Conservation (phyloP, 2,797 vertebrate genomes). For the Pteropus rufus region DNA sequence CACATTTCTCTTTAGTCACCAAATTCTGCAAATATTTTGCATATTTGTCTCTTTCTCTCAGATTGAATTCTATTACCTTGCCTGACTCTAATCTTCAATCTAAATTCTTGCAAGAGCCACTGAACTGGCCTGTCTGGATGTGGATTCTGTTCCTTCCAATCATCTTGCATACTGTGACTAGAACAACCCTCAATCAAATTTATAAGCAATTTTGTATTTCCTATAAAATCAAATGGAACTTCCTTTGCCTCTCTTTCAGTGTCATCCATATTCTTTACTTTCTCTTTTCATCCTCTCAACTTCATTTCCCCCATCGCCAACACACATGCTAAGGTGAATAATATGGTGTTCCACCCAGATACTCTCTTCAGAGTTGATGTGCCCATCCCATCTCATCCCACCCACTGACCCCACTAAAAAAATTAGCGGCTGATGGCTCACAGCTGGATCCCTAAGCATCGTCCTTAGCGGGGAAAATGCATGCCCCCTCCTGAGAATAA, state of each 20-base stretch:
- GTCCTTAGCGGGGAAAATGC: not conserved
- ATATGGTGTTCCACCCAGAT: too few relatives aligned
- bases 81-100: not conserved
- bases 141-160: not conserved
- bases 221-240: not conserved
- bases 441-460: not conserved
- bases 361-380: not conserved
- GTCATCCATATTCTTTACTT: not conserved
- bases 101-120: not conserved
- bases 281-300: not conserved
- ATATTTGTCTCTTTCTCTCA: not conserved
- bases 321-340: not conserved
- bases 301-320: not conserved
- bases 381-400: not conserved
- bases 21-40: not conserved
- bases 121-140: not conserved
- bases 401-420: not conserved
- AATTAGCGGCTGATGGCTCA: too few relatives aligned
- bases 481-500: not conserved
- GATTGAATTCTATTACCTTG: not conserved
- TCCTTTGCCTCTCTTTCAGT: not conserved
- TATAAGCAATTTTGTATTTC: not conserved
- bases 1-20: not conserved
- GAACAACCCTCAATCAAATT: not conserved
- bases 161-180: not conserved